Evolutionary conservation across 2,797 vertebrate species (phyloP), one percentile per base, ranked within the genome.

Genomic region (Pachyuromys duprasi): DNA sequence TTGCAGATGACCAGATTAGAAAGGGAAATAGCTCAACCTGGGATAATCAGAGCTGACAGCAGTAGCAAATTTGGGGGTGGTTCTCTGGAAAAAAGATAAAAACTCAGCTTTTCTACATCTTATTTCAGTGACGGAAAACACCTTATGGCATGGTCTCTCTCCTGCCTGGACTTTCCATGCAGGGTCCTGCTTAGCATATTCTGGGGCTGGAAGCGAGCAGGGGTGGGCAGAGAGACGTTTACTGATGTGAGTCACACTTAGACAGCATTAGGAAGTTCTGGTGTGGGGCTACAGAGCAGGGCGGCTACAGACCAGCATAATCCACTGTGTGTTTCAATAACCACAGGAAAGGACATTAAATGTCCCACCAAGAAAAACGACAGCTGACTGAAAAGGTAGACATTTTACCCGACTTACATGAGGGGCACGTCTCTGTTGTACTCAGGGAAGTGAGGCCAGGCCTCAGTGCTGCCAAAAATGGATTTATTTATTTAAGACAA

Each of bases 71-170:
- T 39, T 74, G 13, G 28, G 70, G 57, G 36, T 22, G 39, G 2
- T 69, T 69, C 4, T 87, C 65, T 72, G 31, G 28, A 42, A 91
- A 94, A 70, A 28, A 72, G 69, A 42, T 13, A 8, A 63, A 45
- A 63, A 42, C 26, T 86, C 92, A 33, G 36, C 26, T 94, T 89
- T 70, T 20, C 33, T 79, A 63, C 33, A 80, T 60, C 95, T 53
- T 57, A 45, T 92, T 88, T 89, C 28, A 79, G 39, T 17, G 26
- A 65, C 26, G 74, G 78, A n/a, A n/a, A 92, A 87, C n/a, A 89
- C 90, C 24, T 36, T 1, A 31, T 3, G 1, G 70, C 8, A 18
- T 3, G 18, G 15, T 80, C 57, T 65, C 57, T 65, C n/a, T 65
- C 14, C 17, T 20, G 33, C 2, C 13, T 8, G 5, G 26, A 75